phyloP scores from a whole-genome alignment of 1,140 invertebrate species.

The Campodea augens region DNA sequence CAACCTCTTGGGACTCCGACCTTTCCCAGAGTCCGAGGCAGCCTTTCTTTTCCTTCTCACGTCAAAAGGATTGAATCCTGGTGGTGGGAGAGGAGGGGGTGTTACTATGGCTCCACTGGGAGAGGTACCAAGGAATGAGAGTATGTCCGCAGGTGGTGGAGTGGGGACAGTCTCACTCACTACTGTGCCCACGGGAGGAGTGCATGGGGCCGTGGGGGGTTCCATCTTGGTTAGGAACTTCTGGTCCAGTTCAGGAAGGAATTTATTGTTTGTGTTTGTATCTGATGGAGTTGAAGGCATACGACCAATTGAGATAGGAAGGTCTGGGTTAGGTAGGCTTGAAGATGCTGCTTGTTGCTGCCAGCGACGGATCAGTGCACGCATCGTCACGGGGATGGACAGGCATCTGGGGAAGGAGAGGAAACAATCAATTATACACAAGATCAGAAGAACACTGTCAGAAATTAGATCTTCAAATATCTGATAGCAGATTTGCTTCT shows the following conservation, averaged over 20 bases:
- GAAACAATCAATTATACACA: constrained; percentile 8
- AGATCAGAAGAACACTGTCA: not conserved
- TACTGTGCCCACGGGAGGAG: not conserved
- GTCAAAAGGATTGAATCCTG: too few relatives aligned
- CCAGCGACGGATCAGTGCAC: constrained; percentile 47
- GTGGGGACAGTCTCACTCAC: too few relatives aligned
- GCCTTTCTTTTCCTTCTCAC: too few relatives aligned
- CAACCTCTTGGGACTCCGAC: constrained; percentile 4
- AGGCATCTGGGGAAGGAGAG: constrained; percentile 38
- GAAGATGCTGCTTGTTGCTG: constrained; percentile 16
- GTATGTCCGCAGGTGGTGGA: too few relatives aligned
- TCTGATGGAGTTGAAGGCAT: constrained; percentile 4
- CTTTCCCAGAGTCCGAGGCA: constrained; percentile 1
- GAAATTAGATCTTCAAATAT: too few relatives aligned
- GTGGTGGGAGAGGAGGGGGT: too few relatives aligned
- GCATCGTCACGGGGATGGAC: constrained; percentile 75
- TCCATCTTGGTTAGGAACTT: constrained; percentile 6
- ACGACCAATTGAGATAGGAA: constrained; percentile 13
- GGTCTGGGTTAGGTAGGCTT: constrained; percentile 17
- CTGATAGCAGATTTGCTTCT: too few relatives aligned
- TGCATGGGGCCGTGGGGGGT: not conserved
- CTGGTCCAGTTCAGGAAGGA: constrained; percentile 3
- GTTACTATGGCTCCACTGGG: too few relatives aligned
- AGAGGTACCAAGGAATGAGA: too few relatives aligned
- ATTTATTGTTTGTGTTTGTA: constrained; percentile 6